These are phyloP conservation scores for Aradus depressus DNA, from an alignment of 2,888 invertebrate genomes.

Conservation along the genomic window DNA sequence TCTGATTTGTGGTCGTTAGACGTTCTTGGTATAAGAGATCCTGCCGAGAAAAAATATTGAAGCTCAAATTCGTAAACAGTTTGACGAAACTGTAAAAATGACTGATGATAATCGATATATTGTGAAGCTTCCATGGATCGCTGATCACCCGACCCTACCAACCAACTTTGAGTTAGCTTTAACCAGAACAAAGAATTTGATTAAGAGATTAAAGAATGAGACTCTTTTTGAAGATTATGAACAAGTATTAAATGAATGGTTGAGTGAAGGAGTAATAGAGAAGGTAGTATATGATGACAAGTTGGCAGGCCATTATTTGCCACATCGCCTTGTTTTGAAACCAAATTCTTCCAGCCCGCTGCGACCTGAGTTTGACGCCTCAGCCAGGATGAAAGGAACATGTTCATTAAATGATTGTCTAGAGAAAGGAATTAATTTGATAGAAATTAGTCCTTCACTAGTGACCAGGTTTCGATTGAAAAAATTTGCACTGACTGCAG, in stretches of 20 bases:
- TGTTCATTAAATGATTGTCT: conserved; percentile 29
- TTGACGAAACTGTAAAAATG: conserved; percentile 2
- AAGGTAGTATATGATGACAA: neutral
- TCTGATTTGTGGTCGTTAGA: too few species aligned
- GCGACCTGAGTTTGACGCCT: conserved; percentile 29
- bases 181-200: neutral
- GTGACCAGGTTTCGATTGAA: conserved; percentile 22
- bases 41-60: too few species aligned
- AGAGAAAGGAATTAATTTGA: conserved; percentile 27
- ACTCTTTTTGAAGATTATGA: neutral
- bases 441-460: conserved; percentile 26
- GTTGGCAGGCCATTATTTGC: conserved; percentile 14
- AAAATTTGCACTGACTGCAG: conserved; percentile 21
- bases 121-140: conserved; percentile 11
- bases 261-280: conserved; percentile 12
- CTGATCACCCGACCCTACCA: conserved; percentile 6
- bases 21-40: too few species aligned
- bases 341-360: conserved; percentile 22
- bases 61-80: conserved; percentile 1
- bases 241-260: conserved; percentile 14
- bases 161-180: conserved; percentile 2
- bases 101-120: conserved; percentile 7
- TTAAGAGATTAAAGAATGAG: too few species aligned
- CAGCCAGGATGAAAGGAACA: conserved; percentile 13
- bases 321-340: conserved; percentile 27